Conservation (phyloP, 2,888 invertebrate genomes). For the Altica lythri region DNA sequence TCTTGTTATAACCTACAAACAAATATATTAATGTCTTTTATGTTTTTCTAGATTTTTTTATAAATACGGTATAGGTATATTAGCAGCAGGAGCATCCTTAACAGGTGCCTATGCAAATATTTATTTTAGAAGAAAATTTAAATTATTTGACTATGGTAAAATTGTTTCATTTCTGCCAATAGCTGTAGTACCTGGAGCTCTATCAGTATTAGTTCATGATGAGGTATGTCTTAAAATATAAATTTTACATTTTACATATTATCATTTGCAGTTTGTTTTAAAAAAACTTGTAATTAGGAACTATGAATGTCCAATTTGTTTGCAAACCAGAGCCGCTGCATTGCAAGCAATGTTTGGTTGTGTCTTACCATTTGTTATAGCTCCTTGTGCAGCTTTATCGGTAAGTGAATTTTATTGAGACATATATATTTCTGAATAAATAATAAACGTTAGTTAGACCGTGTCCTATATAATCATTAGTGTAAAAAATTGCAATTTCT, state of each 20-base stretch:
- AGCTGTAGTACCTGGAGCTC: conserved; percentile 63
- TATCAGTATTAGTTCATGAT: conserved; percentile 57
- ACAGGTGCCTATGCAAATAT: conserved; percentile 67
- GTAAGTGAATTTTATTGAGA: conserved; percentile 54
- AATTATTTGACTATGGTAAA: conserved; percentile 64
- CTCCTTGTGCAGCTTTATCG: conserved; percentile 65
- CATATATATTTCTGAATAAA: not conserved
- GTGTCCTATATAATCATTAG: too few relatives aligned
- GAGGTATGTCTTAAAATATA: conserved; percentile 30
- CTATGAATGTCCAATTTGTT: conserved; percentile 66
- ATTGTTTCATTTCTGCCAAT: conserved; percentile 67
- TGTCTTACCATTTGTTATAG: conserved; percentile 65
- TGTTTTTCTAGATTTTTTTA: conserved; percentile 59
- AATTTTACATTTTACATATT: not conserved
- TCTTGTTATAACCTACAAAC: too few relatives aligned
- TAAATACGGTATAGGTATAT: conserved; percentile 59
- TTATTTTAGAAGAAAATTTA: conserved; percentile 66
- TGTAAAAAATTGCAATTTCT: too few relatives aligned
- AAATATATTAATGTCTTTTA: not conserved
- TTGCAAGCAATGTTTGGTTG: conserved; percentile 62
- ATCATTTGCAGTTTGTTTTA: conserved; percentile 60
- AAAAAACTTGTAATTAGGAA: conserved; percentile 63
- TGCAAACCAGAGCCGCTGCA: conserved; percentile 64
- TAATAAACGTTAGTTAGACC: too few relatives aligned
- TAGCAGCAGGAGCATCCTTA: conserved; percentile 61